These are phyloP conservation scores for Stratiomys singularior DNA, from an alignment of 2,888 invertebrate species.

Conservation along the genomic window DNA sequence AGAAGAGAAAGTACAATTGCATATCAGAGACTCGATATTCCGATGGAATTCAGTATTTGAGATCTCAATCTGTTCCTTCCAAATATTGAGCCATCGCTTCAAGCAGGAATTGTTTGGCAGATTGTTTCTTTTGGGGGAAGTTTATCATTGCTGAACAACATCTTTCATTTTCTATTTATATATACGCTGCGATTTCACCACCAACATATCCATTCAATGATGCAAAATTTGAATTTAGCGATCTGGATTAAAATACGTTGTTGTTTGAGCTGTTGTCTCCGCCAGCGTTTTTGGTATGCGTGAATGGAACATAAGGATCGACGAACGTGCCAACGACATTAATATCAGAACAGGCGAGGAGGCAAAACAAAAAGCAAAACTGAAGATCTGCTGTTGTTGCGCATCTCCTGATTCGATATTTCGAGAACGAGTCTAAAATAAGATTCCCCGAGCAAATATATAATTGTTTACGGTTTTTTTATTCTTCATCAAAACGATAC, in stretches of 20 bases:
- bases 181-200: not conserved
- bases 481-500: slow-evolving; percentile 1
- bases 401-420: slow-evolving; percentile 26
- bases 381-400: slow-evolving; percentile 1
- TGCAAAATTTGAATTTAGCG: not conserved
- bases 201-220: not conserved
- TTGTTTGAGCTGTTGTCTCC: not conserved
- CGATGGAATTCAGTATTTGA: too few relatives aligned
- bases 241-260: not conserved
- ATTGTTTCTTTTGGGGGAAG: too few relatives aligned
- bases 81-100: too few relatives aligned
- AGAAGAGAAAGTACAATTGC: not conserved
- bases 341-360: not conserved
- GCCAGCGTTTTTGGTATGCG: not conserved
- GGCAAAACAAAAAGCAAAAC: not conserved
- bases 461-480: not conserved
- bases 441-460: slow-evolving; percentile 1
- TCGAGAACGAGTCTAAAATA: slow-evolving; percentile 14
- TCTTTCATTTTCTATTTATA: not conserved
- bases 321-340: not conserved
- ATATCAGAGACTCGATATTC: too few relatives aligned
- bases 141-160: not conserved
- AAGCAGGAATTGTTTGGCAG: not conserved
- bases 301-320: not conserved
- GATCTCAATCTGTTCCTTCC: too few relatives aligned